Conservation (phyloP, 2,888 invertebrate species). For the Eupithecia tripunctaria region DNA sequence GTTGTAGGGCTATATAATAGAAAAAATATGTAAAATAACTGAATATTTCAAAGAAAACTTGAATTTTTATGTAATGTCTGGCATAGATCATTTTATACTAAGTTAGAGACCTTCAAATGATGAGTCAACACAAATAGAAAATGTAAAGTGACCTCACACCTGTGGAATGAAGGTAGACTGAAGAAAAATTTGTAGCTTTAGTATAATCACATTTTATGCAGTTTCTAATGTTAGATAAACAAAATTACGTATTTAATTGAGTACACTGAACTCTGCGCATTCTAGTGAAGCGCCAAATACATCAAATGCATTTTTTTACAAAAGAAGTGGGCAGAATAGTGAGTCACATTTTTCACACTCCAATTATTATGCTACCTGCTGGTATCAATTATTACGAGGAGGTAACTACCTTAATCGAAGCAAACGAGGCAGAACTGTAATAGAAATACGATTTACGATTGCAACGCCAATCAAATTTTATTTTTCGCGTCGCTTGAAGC, state of each 20-base stretch:
- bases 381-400: constrained; percentile 74
- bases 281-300: constrained; percentile 52
- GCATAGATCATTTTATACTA: background rate
- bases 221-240: background rate
- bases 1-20: background rate
- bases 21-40: background rate
- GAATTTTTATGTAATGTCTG: background rate
- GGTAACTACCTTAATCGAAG: constrained; percentile 73
- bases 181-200: constrained; percentile 6
- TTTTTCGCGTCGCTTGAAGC: constrained; percentile 45
- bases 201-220: background rate
- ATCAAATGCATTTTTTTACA: constrained; percentile 69
- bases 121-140: constrained; percentile 65
- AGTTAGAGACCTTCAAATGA: constrained; percentile 59
- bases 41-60: background rate
- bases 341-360: constrained; percentile 82
- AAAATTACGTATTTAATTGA: background rate
- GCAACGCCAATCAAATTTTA: constrained; percentile 49
- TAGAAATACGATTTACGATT: constrained; percentile 65
- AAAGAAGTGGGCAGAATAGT: constrained; percentile 72
- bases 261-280: constrained; percentile 5
- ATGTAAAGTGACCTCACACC: constrained; percentile 53
- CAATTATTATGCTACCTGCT: constrained; percentile 80
- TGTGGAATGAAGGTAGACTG: constrained; percentile 46
- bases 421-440: constrained; percentile 70